Percentiles rank a stretch among this genome's conserved stretches.
These are phyloP conservation scores for Yponomeuta evonymella DNA, from an alignment of 2,888 invertebrate genomes.

Conservation along the genomic window DNA sequence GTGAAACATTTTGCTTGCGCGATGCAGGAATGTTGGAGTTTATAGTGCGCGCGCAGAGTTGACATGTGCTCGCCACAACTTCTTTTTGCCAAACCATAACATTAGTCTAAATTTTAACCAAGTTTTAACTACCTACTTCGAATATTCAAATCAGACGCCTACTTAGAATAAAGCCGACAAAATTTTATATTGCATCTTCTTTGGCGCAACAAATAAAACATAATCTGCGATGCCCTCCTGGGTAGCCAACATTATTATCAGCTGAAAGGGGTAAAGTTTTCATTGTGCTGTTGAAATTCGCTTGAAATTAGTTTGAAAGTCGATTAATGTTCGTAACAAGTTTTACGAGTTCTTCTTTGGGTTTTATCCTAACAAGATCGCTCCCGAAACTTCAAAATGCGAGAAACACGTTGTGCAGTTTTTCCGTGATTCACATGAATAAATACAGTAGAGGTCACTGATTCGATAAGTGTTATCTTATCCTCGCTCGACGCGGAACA, in stretches of 20 bases:
- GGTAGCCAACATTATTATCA: not conserved
- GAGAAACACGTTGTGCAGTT: not conserved
- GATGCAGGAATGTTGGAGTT: too few relatives aligned
- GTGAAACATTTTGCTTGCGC: too few relatives aligned
- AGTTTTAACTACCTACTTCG: too few relatives aligned
- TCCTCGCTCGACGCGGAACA: not conserved
- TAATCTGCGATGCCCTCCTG: too few relatives aligned
- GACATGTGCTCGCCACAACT: too few relatives aligned
- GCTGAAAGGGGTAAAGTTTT: constrained; percentile 1
- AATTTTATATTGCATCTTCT: too few relatives aligned
- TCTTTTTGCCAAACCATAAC: too few relatives aligned
- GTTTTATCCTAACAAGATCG: not conserved
- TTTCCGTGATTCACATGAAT: not conserved
- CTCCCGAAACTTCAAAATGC: not conserved
- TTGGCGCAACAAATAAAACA: too few relatives aligned
- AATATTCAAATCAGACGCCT: too few relatives aligned
- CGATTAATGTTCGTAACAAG: constrained; percentile 2
- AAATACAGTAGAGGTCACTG: constrained; percentile 4
- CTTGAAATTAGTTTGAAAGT: constrained; percentile 6
- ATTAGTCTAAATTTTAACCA: too few relatives aligned
- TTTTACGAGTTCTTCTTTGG: constrained; percentile 1
- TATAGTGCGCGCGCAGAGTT: too few relatives aligned
- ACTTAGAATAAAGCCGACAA: too few relatives aligned
- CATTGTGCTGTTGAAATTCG: not conserved
- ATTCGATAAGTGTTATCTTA: not conserved